phyloP scores from a whole-genome alignment of 2,888 invertebrate species.

The Parapristionchus giblindavisi region DNA sequence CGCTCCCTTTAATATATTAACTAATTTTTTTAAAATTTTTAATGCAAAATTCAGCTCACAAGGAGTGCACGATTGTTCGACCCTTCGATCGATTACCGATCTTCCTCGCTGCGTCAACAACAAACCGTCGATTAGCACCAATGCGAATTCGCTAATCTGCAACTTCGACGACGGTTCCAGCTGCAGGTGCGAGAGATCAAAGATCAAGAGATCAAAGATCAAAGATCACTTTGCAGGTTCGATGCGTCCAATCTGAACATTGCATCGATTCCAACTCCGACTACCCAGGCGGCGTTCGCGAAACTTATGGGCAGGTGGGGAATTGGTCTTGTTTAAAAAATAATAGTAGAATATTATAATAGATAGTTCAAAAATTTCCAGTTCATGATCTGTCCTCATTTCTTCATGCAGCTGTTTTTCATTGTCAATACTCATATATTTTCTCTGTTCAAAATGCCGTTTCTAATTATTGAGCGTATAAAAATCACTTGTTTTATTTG shows the following conservation, averaged over 20 bases:
- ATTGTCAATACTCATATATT: too few species aligned
- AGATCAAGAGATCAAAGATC: background rate
- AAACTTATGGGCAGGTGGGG: constrained; percentile 5
- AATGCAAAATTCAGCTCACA: background rate
- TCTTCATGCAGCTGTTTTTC: too few species aligned
- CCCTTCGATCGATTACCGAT: background rate
- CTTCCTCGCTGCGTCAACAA: constrained; percentile 3
- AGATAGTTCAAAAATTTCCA: background rate
- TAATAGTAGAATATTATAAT: background rate
- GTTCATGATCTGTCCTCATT: too few species aligned
- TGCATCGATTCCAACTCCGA: background rate
- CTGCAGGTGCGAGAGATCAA: constrained; percentile 14
- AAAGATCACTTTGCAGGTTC: background rate
- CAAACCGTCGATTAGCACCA: background rate
- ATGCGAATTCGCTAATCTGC: constrained; percentile 9
- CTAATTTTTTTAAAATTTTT: too few species aligned
- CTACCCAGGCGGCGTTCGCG: constrained; percentile 2
- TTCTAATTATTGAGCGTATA: too few species aligned
- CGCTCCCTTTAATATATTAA: too few species aligned
- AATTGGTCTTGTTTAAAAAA: background rate
- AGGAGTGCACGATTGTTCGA: background rate
- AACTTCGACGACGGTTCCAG: constrained; percentile 19
- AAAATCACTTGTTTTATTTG: too few species aligned
- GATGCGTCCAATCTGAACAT: constrained; percentile 2
- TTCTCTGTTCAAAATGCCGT: too few species aligned